phyloP scores from a whole-genome alignment of 2,113 vertebrate genomes.

The Mustelus asterias region DNA sequence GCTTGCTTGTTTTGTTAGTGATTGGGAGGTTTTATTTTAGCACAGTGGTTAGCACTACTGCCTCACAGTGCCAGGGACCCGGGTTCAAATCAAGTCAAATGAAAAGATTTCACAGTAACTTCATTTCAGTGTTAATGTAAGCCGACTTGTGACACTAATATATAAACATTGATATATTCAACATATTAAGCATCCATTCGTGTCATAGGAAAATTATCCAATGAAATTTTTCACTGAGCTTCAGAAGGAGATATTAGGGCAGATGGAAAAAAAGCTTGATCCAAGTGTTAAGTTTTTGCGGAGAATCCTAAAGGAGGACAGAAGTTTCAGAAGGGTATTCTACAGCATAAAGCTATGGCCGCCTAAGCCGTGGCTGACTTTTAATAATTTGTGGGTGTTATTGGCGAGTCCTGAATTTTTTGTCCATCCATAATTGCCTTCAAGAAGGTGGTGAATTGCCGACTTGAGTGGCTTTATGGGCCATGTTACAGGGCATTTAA shows the following conservation, averaged over 20 bases:
- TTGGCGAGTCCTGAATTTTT: too few species aligned
- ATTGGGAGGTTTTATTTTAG: neutral
- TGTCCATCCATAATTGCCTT: too few species aligned
- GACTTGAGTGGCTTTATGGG: too few species aligned
- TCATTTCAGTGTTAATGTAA: too few species aligned
- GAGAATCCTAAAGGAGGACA: neutral
- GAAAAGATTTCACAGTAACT: too few species aligned
- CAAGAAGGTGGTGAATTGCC: neutral
- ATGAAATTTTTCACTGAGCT: neutral
- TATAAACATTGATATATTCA: neutral
- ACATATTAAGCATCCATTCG: neutral
- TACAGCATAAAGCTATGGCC: too few species aligned
- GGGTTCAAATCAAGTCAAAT: too few species aligned
- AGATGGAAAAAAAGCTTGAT: neutral
- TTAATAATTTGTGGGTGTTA: too few species aligned
- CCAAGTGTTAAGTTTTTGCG: neutral
- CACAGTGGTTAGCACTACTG: neutral
- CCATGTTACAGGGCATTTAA: too few species aligned
- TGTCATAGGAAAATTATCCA: neutral
- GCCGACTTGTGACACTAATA: too few species aligned
- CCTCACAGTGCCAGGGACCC: too few species aligned
- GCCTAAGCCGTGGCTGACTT: neutral
- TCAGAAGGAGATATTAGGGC: neutral
- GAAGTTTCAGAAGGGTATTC: neutral
- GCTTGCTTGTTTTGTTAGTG: neutral